Evolutionary conservation across 1,140 invertebrate species (phyloP), one percentile per base, ranked within the genome.

Genomic region (Diplogasteroides magnus): DNA sequence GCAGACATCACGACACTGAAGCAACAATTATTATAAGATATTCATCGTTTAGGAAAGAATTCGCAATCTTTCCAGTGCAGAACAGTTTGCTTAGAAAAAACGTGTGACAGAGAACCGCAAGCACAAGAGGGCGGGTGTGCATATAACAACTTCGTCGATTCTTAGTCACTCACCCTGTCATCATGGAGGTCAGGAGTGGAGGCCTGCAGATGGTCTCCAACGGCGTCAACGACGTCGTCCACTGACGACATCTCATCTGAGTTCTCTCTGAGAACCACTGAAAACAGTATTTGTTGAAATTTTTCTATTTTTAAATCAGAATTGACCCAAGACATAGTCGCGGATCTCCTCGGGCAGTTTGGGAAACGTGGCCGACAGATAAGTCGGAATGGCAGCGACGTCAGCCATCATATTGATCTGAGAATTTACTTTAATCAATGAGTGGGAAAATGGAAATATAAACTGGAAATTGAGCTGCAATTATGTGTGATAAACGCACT

Each of bases 171-270:
- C 59, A 27, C 59, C 25, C 59, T 29, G 15, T 29, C 59, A 11
- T 61, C 59, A 3, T 29, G 3, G 25, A 61, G 59, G 15, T n/a
- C 59, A 11, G 28, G 59, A 6, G 28, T 61, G n/a, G 23, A 60
- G 31, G 31, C 70, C 29, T 74, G 64, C n/a, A 74, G 69, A 68
- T 74, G 73, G 19, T 71, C 69, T 13, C 73, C 73, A n/a, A 74
- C 69, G 19, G 73, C 73, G 15, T 74, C 73, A 64, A 64, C 60
- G n/a, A 74, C 69, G 13, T 74, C 70, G n/a, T 74, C 69, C 3
- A 68, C 15, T 14, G 69, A 64, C 1, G 31, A 28, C 28, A 74
- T 56, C n/a, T 74, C 65, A 61, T 74, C 70, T 1, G 73, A 62
- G 58, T 67, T 71, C 32, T 71, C 73, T 27, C 57, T 74, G 2